These are phyloP conservation scores for Listrodromus nycthemerus DNA, from an alignment of 2,888 invertebrate genomes.

Conservation along the genomic window DNA sequence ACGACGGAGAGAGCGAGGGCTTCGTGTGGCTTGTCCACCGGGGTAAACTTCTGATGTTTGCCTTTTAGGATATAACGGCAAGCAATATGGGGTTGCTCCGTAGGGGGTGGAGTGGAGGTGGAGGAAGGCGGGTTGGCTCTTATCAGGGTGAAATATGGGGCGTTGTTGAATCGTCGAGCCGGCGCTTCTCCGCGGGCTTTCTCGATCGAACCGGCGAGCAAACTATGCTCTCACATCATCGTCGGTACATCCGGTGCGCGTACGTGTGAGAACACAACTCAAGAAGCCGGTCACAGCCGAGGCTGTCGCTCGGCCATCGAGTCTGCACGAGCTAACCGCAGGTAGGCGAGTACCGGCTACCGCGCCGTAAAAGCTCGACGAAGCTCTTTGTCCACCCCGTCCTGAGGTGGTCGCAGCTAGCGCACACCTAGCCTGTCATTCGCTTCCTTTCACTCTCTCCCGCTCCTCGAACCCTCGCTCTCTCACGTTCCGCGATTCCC, in stretches of 20 bases:
- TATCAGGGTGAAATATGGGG: conserved; percentile 62
- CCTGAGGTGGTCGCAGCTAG: neutral
- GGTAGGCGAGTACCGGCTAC: neutral
- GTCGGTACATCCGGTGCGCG: neutral
- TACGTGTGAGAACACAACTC: neutral
- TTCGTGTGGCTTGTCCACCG: conserved; percentile 43
- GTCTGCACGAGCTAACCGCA: conserved; percentile 15
- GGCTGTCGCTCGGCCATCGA: conserved; percentile 31
- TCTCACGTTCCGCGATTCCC: neutral
- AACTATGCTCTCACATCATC: neutral
- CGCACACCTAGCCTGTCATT: conserved; percentile 14
- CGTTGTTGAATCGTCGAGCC: conserved; percentile 52
- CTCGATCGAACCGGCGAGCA: conserved; percentile 12
- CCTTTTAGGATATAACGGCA: conserved; percentile 44
- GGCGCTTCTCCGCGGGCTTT: conserved; percentile 16
- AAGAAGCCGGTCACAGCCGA: conserved; percentile 16
- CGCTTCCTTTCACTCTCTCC: conserved; percentile 42
- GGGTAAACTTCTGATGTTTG: conserved; percentile 64
- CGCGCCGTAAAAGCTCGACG: conserved; percentile 43
- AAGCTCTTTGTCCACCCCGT: conserved; percentile 34
- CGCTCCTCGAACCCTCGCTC: neutral
- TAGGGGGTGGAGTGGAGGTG: too few relatives aligned
- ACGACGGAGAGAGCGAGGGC: conserved; percentile 13
- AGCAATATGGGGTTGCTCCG: too few relatives aligned
- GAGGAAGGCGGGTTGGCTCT: conserved; percentile 25